Base-by-base conservation (phyloP, 1,140 invertebrate genomes). In the Ostrea denselamellosa region DNA sequence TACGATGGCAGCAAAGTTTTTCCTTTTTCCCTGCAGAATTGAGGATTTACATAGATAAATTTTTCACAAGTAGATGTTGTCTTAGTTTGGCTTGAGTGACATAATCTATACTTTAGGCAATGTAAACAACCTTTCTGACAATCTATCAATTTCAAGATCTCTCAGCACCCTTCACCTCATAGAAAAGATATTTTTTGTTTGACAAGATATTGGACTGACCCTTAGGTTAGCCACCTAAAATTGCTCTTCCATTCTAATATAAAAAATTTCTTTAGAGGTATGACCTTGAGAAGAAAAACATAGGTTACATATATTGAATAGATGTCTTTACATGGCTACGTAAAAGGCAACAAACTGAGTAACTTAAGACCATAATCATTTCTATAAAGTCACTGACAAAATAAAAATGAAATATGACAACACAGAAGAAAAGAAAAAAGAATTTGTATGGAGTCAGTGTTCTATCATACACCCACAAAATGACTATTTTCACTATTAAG, bases 81-180 rank as follows among this genome's bases (percentile, higher is more conserved):
- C 25, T 77, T 77, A 77, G 68, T 77, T 77, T 77, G 68, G 68
- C 68, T 25, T 77, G 68, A 77, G 68, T 77, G 68, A 77, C 68
- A 77, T 77, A 77, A 77, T 77, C 68, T 77, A 14, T 34, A 77
- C 68, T 77, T 77, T 34, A 77, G 28, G 68, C 68, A 77, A 77
- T 77, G 68, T 77, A 77, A 77, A 77, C 68, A 77, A 77, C 68
- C 22, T 9, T 25, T 77, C 68, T 12, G 4, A 77, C 22, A 77
- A 77, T 77, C 68, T 77, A 77, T 77, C 68, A 77, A 77, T 77
- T 77, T 77, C 25, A 5, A 22, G 28, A 77, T 77, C 68, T 77
- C 28, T 77, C 68, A 28, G 68, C 68, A 77, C 7, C 25, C 28
- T 34, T 77, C 68, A 77, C 12, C 22, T 77, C 22, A 8, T 77